Percentiles rank a stretch among this genome's conserved stretches.
phyloP scores from a whole-genome alignment of 2,797 vertebrate genomes.

The Leucoraja ocellata region DNA sequence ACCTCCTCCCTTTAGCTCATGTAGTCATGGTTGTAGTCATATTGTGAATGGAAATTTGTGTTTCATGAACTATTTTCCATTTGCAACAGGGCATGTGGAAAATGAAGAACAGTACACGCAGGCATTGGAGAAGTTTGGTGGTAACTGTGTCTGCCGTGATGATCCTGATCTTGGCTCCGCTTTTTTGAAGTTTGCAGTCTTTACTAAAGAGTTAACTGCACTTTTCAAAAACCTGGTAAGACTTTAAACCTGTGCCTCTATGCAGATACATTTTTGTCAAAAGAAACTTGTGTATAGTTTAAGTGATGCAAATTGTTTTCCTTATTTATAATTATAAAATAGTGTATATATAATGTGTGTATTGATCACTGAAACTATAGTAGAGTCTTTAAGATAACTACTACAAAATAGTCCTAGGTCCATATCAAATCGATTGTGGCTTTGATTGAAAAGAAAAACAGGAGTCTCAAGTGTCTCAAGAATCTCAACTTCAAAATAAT shows the following conservation, averaged over 20 bases:
- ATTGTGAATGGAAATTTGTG: background rate
- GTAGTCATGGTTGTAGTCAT: background rate
- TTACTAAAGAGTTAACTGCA: slow-evolving; percentile 95
- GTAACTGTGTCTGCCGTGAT: slow-evolving; percentile 93
- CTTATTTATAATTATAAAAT: no score
- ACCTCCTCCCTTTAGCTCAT: no score
- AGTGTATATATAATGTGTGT: no score
- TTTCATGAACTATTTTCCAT: slow-evolving; percentile 27
- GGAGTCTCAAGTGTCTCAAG: background rate
- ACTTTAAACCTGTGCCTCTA: background rate
- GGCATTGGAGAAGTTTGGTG: slow-evolving; percentile 95
- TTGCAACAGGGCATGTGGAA: slow-evolving; percentile 82
- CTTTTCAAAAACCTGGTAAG: slow-evolving; percentile 97
- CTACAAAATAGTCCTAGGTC: background rate
- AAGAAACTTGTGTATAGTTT: background rate
- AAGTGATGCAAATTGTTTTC: background rate
- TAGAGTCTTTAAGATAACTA: background rate
- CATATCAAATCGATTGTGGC: background rate
- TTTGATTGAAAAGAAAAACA: background rate
- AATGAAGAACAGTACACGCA: slow-evolving; percentile 98
- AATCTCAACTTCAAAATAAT: background rate
- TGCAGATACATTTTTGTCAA: no score
- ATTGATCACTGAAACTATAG: no score
- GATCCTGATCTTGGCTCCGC: slow-evolving; percentile 95
- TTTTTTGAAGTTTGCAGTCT: slow-evolving; percentile 95